phyloP scores from a whole-genome alignment of 1,140 invertebrate genomes.

The Bicyclus anynana region DNA sequence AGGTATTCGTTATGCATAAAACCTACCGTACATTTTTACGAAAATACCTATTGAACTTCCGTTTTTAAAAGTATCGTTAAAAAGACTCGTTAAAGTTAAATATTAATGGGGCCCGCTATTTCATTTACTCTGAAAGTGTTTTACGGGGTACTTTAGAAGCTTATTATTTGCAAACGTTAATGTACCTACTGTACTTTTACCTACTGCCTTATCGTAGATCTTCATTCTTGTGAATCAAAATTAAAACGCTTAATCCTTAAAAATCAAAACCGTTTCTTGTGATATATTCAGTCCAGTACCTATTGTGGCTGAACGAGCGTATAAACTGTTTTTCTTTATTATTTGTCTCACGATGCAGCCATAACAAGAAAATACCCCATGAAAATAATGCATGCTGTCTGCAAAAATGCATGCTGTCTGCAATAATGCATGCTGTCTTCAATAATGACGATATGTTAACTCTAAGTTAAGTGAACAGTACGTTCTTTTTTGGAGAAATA shows the following conservation, averaged over 20 bases:
- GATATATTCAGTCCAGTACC: too few relatives aligned
- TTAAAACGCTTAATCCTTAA: background rate
- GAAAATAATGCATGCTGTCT: too few relatives aligned
- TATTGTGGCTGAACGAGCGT: too few relatives aligned
- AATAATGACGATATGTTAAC: too few relatives aligned
- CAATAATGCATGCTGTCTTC: too few relatives aligned
- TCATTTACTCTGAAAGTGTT: slow-evolving; percentile 19
- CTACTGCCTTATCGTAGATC: background rate
- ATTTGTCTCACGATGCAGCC: too few relatives aligned
- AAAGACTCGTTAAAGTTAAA: slow-evolving; percentile 33
- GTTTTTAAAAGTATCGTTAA: slow-evolving; percentile 34
- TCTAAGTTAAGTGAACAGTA: too few relatives aligned
- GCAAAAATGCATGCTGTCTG: too few relatives aligned
- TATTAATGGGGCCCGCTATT: slow-evolving; percentile 34
- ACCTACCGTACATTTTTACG: background rate
- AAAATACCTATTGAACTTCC: slow-evolving; percentile 13
- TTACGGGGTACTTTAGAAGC: slow-evolving; percentile 16
- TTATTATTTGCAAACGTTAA: slow-evolving; percentile 18
- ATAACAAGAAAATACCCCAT: too few relatives aligned
- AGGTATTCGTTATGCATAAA: background rate
- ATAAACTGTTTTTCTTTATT: too few relatives aligned
- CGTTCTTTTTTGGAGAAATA: too few relatives aligned
- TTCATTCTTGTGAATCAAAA: background rate
- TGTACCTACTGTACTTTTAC: slow-evolving; percentile 7
- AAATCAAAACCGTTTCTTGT: too few relatives aligned